phyloP scores from a whole-genome alignment of 2,797 vertebrate genomes.

The Onychomys leucogaster region DNA sequence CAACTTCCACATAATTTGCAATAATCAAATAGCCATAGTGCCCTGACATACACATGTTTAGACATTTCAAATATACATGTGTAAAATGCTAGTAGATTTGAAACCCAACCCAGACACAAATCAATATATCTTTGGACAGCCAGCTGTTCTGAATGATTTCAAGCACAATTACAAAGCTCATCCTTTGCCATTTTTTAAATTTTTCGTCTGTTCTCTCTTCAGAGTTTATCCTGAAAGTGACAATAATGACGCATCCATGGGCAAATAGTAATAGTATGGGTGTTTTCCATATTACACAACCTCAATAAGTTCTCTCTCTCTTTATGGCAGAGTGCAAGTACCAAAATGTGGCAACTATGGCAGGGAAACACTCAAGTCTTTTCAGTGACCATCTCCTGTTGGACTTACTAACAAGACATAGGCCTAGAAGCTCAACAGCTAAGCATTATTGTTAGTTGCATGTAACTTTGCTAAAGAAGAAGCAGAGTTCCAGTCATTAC shows the following conservation, averaged over 20 bases:
- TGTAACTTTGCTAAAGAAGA: constrained; percentile 38
- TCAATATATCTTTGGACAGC: constrained; percentile 35
- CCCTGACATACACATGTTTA: neutral
- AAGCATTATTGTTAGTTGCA: neutral
- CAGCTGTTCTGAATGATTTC: constrained; percentile 37
- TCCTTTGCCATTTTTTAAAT: neutral
- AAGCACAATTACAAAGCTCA: neutral
- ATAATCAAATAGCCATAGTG: constrained; percentile 1
- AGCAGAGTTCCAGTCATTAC: neutral
- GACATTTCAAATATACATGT: constrained; percentile 49
- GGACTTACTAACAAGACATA: constrained; percentile 29
- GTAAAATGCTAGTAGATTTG: constrained; percentile 46
- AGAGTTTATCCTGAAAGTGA: constrained; percentile 43
- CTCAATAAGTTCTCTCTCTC: constrained; percentile 1
- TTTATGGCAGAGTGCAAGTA: neutral
- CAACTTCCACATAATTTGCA: constrained; percentile 21
- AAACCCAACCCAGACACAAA: constrained; percentile 36
- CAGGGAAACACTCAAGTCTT: constrained; percentile 36
- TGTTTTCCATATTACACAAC: constrained; percentile 1
- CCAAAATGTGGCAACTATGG: constrained; percentile 14
- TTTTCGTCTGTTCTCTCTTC: constrained; percentile 44
- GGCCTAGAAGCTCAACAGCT: constrained; percentile 8
- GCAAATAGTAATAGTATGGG: constrained; percentile 37
- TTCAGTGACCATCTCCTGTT: constrained; percentile 2
- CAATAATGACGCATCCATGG: constrained; percentile 28